These are phyloP conservation scores for Platycercus adscitus DNA, from an alignment of 2,113 vertebrate species.

Conservation along the genomic window DNA sequence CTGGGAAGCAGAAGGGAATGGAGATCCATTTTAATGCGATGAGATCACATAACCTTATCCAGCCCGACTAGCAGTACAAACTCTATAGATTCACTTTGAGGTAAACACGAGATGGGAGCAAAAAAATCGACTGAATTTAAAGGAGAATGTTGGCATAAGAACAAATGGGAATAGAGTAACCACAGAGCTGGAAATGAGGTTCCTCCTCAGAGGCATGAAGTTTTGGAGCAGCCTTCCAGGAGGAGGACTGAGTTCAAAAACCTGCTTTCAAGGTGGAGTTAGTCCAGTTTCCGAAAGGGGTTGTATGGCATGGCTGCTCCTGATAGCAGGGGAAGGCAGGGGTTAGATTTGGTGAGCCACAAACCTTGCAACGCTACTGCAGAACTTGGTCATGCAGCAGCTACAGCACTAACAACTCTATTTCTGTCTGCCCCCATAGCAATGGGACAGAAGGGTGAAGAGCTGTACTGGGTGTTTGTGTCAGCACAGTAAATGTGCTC, in stretches of 20 bases:
- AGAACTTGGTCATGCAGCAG: neutral
- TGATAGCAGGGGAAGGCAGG: neutral
- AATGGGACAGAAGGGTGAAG: neutral
- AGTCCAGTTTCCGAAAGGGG: neutral
- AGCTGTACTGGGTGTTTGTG: neutral
- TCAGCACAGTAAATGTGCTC: neutral
- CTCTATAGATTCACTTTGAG: neutral
- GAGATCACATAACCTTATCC: neutral
- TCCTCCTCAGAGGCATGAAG: constrained; percentile 14
- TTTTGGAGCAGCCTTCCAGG: neutral
- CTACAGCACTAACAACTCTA: neutral
- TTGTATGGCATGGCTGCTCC: neutral
- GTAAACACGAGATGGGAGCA: neutral
- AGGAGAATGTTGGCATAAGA: constrained; percentile 11
- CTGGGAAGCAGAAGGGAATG: neutral
- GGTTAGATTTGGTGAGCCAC: neutral
- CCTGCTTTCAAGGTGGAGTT: neutral
- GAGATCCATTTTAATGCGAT: neutral
- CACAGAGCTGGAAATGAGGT: constrained; percentile 18
- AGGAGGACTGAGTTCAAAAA: neutral
- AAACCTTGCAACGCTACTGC: accelerated
- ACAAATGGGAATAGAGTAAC: constrained; percentile 15
- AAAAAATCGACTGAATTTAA: neutral
- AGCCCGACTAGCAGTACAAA: neutral
- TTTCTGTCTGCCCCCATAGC: neutral